Evolutionary conservation across 2,113 vertebrate genomes (phyloP), one percentile per base, ranked within the genome.

Genomic region (Acrocephalus kingi): DNA sequence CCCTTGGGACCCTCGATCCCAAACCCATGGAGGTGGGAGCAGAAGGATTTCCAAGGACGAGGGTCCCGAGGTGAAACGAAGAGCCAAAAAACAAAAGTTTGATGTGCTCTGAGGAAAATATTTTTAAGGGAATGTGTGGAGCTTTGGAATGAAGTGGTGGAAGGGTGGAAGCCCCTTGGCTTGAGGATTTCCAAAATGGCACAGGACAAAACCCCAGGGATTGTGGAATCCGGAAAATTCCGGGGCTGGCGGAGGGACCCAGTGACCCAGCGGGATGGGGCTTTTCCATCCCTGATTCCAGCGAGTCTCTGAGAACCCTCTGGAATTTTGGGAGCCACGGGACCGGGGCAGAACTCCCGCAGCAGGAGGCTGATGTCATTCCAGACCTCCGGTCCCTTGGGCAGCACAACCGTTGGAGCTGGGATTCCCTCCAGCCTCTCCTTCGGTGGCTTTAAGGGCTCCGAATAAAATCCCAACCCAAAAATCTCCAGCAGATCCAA

Each of bases 391-490:
- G 54, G 83, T 62, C 82, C 88, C 56, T 84, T 82, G 92, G 93
- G 85, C 93, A 89, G 90, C 79, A 19, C 62, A 30, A 3, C 17
- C 12, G 8, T 28, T 9, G 45, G 88, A 87, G 88, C 62, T 92
- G 91, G 94, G 86, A 96, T 94, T 93, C 86, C 93, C 94, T 96
- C 93, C 82, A 92, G 79, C 27, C 13, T 64, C 88, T 72, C 48
- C 90, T 80, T 82, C 30, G 51, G 59, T 41, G 81, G 48, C 82
- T 90, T 59, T 35, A 24, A 87, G 56, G 72, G 61, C 39, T 87
- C 56, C 8, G 21, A 13, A 11, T 39, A 25, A 24, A 91, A 33
- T 67, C 58, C 39, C 24, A 15, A 78, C 35, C 48, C 61, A 45
- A 77, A 37, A 51, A 37, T 84, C n/a, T 18, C 64, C 11, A 4